Evolutionary conservation across 2,113 vertebrate species (phyloP).

Genomic region (Mastomys coucha): DNA sequence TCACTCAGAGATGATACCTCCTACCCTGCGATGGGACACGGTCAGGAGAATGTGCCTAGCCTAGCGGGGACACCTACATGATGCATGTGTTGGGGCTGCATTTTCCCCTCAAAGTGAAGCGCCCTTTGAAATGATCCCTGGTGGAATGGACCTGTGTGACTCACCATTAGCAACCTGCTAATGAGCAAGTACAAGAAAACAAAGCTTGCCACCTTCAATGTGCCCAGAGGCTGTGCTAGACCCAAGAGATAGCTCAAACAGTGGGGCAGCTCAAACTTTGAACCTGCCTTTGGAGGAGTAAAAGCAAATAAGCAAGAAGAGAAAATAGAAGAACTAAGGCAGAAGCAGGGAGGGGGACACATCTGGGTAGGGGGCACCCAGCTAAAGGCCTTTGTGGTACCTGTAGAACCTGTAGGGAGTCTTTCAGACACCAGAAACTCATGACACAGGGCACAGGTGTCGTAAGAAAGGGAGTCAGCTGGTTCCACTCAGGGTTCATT

Average conservation of each 20-base stretch:
- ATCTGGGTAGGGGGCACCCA: not conserved
- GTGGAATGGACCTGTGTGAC: constrained; percentile 5
- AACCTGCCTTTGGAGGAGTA: not conserved
- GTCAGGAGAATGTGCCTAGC: not conserved
- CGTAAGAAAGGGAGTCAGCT: not conserved
- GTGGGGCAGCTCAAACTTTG: not conserved
- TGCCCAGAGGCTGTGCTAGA: constrained; percentile 41
- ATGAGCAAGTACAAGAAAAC: constrained; percentile 20
- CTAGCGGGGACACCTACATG: not conserved
- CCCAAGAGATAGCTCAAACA: not conserved
- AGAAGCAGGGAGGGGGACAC: not conserved
- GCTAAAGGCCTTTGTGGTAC: not conserved
- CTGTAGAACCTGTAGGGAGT: not conserved
- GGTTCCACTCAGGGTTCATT: not conserved
- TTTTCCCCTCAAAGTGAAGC: not conserved
- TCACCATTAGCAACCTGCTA: constrained; percentile 49
- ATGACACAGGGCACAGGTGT: not conserved
- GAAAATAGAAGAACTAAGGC: not conserved
- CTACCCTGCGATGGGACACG: not conserved
- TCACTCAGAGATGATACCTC: not conserved
- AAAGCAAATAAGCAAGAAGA: not conserved
- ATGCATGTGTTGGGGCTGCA: accelerated
- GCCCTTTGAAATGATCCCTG: not conserved
- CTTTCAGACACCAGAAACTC: not conserved
- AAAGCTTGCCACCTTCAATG: constrained; percentile 36